Percentiles rank a stretch among this genome's conserved stretches.
These are phyloP conservation scores for Zeugodacus cucurbitae DNA, from an alignment of 1,140 invertebrate genomes.

Conservation along the genomic window DNA sequence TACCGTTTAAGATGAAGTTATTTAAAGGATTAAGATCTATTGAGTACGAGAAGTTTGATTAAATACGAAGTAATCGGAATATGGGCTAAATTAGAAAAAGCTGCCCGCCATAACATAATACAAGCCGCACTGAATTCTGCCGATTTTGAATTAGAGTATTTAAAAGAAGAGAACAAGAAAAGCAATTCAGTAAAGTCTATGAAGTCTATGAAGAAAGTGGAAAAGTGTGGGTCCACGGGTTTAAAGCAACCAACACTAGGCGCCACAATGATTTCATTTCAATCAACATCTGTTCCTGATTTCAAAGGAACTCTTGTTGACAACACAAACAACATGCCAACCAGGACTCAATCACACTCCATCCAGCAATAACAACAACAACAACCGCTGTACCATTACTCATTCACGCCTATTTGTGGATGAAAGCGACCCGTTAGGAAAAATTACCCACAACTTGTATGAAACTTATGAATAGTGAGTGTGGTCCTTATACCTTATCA, in stretches of 20 bases:
- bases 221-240: not conserved
- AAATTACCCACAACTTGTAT: not conserved
- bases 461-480: not conserved
- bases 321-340: constrained; percentile 63
- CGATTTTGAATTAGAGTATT: no score
- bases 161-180: no score
- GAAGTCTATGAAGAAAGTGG: no score
- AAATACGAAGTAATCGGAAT: no score
- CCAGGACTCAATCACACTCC: constrained; percentile 16
- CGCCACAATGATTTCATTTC: constrained; percentile 59
- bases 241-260: not conserved
- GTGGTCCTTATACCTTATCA: not conserved
- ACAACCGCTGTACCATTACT: not conserved
- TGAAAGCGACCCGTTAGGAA: not conserved
- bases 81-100: no score
- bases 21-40: no score
- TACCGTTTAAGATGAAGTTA: no score
- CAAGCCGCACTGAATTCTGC: no score
- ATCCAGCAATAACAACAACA: not conserved
- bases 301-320: constrained; percentile 66
- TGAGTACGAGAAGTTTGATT: no score
- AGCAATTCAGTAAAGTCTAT: no score
- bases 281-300: constrained; percentile 66
- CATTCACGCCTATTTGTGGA: not conserved
- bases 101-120: no score